Evolutionary conservation across 1,140 invertebrate genomes (phyloP).

Genomic region (Drosophila neocordata): DNA sequence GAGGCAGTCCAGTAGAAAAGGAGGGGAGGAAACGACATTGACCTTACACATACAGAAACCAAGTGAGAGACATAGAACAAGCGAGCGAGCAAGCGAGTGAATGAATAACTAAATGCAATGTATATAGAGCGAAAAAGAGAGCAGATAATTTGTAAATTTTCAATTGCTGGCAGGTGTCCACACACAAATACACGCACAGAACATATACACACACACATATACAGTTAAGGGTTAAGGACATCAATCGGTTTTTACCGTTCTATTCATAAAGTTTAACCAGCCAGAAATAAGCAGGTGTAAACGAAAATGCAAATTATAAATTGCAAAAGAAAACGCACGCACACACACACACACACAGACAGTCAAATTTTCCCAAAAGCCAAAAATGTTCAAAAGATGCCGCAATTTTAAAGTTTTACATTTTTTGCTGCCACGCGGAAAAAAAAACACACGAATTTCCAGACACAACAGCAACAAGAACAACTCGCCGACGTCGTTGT

Average conservation of each 20-base stretch:
- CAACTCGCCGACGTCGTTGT: conserved; percentile 39
- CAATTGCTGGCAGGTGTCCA: conserved; percentile 15
- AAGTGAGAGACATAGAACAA: conserved; percentile 13
- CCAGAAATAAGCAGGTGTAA: not conserved
- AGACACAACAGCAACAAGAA: conserved; percentile 64
- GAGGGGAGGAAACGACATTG: conserved; percentile 73
- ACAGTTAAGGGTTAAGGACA: conserved; percentile 7
- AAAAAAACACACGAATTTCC: conserved; percentile 51
- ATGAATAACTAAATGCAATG: conserved; percentile 22
- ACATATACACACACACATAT: not conserved
- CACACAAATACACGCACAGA: conserved; percentile 2
- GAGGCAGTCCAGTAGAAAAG: conserved; percentile 7
- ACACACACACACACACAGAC: conserved; percentile 29
- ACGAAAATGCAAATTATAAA: conserved; percentile 41
- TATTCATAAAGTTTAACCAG: not conserved
- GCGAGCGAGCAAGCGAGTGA: conserved; percentile 40
- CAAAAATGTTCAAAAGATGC: conserved; percentile 31
- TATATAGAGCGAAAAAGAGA: conserved; percentile 3
- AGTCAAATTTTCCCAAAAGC: conserved; percentile 45
- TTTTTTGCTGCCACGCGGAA: conserved; percentile 31
- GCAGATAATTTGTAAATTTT: conserved; percentile 13
- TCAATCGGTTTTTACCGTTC: not conserved
- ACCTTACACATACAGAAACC: conserved; percentile 57
- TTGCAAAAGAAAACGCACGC: conserved; percentile 23
- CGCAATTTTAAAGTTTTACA: conserved; percentile 30